Conservation (phyloP, 2,888 invertebrate species). For the Ophioninae sp. region DNA sequence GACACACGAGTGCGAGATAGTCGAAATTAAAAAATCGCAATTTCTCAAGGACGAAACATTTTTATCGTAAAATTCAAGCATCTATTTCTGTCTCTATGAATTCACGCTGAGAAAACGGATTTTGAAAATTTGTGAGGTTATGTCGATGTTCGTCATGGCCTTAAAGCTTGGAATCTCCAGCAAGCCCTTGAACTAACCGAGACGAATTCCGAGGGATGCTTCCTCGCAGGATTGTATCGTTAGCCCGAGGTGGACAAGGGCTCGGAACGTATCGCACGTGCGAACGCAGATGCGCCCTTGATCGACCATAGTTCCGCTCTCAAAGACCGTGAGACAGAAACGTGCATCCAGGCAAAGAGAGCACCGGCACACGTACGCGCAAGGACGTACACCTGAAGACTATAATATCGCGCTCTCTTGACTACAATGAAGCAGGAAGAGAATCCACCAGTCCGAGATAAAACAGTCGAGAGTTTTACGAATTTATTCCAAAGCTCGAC, state of each 20-base stretch:
- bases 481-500: background rate
- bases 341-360: background rate
- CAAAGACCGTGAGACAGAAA: background rate
- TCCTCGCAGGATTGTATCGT: constrained; percentile 52
- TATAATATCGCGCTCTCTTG: constrained; percentile 4
- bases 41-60: too few species aligned
- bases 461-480: constrained; percentile 5
- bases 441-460: constrained; percentile 4
- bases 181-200: constrained; percentile 22
- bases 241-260: background rate
- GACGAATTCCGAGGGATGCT: constrained; percentile 52
- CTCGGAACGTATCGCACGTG: background rate
- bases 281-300: background rate
- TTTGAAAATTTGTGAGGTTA: too few species aligned
- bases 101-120: too few species aligned
- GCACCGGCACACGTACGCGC: too few species aligned
- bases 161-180: constrained; percentile 36
- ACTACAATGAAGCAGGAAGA: constrained; percentile 33
- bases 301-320: background rate
- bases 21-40: too few species aligned
- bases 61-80: too few species aligned
- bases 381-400: too few species aligned
- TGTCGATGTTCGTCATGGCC: too few species aligned
- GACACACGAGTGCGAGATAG: too few species aligned
- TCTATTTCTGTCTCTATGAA: too few species aligned